Evolutionary conservation across 2,113 vertebrate genomes (phyloP), one percentile per base, ranked within the genome.

Genomic region (Entelurus aequoreus): DNA sequence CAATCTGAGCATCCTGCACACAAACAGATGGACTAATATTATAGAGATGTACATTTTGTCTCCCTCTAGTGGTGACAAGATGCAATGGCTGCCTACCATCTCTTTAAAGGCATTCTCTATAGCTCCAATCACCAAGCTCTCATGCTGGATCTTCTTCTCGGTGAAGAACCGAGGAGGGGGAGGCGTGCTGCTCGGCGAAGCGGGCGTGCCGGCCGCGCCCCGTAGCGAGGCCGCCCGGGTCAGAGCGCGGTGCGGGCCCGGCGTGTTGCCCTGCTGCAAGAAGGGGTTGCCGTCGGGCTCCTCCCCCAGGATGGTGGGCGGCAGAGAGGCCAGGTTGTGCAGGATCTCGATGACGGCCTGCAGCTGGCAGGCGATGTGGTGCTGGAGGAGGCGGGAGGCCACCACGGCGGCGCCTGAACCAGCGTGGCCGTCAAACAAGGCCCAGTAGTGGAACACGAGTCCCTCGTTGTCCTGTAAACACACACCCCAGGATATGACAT

Each of bases 41-140:
- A 12, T 51, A 19, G n/a, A 16, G 49, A 16, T 10, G 16, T 2
- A 19, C 49, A 8, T 7, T 51, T 5, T 51, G 13, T 10, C 6
- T 4, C 49, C 49, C 49, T 19, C 49, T 16, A 7, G 9, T 16
- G 53, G 53, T 15, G 5, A 14, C 12, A 19, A 16, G 0, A 19
- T 9, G 8, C 8, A 10, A 11, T 4, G 52, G 6, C 6, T 6
- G 46, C 86, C 83, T 69, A 99, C 97, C 96, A 99, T 98, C 71
- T 97, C 95, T 82, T 91, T 97, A 84, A 99, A 99, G 0, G 97
- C 96, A 46, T 95, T 97, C 87, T 99, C 97, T n/a, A 99, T 91
- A 37, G 97, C 96, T 63, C 97, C 97, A 6, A 95, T 87, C 72
- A 99, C 91, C 77, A 99, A 91, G 85, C 94, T 94, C 88, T 99